Conservation (phyloP, 2,888 invertebrate genomes). For the Amitus sp. region DNA sequence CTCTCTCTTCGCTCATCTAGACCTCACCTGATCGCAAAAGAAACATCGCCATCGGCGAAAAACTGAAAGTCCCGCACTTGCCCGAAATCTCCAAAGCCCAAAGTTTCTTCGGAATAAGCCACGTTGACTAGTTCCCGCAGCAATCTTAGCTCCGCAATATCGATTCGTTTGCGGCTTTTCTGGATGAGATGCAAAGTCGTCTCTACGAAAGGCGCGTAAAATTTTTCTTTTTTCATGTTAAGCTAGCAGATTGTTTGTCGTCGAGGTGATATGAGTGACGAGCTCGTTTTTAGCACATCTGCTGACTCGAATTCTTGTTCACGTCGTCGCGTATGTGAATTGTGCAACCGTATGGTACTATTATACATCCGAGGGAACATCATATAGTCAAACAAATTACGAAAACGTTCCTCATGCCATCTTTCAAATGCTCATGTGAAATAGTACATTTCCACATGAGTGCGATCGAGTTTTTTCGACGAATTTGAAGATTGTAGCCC, state of each 20-base stretch:
- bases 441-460: too few relatives aligned
- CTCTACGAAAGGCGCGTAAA: too few relatives aligned
- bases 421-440: too few relatives aligned
- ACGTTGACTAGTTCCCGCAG: too few relatives aligned
- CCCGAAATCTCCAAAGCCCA: background rate
- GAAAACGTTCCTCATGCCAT: too few relatives aligned
- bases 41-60: slow-evolving; percentile 33
- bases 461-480: too few relatives aligned
- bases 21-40: slow-evolving; percentile 34
- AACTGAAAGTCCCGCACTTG: slow-evolving; percentile 28
- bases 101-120: background rate
- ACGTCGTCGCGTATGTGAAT: background rate
- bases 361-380: too few relatives aligned
- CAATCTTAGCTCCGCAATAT: background rate
- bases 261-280: background rate
- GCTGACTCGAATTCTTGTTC: slow-evolving; percentile 3
- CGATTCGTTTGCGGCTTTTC: too few relatives aligned
- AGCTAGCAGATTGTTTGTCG: background rate
- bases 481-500: too few relatives aligned
- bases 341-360: background rate
- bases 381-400: too few relatives aligned
- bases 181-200: background rate
- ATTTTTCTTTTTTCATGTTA: background rate
- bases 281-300: slow-evolving; percentile 9
- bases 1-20: slow-evolving; percentile 51